phyloP scores from a whole-genome alignment of 2,888 invertebrate species.

The Hydroisotoma schaefferi region DNA sequence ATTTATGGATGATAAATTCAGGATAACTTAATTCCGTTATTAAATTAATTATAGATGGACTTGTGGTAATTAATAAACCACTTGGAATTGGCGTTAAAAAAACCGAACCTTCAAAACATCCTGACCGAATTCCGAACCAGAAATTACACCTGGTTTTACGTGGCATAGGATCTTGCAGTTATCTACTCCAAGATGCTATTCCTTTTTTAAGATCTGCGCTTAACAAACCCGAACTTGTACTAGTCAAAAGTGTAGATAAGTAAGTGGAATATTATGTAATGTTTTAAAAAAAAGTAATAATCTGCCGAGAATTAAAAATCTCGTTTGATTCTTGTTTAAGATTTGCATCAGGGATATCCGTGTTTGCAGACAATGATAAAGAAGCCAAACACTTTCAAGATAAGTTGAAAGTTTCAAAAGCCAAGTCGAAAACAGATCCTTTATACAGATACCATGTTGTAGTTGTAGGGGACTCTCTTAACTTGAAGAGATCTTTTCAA shows the following conservation, averaged over 20 bases:
- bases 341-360: slow-evolving; percentile 36
- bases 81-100: slow-evolving; percentile 37
- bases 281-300: too few species aligned
- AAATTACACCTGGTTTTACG: too few species aligned
- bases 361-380: slow-evolving; percentile 33
- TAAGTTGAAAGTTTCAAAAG: slow-evolving; percentile 15
- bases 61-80: slow-evolving; percentile 41
- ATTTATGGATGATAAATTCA: neutral
- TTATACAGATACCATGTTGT: slow-evolving; percentile 28
- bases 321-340: slow-evolving; percentile 19
- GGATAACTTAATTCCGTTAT: too few species aligned
- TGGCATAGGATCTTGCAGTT: slow-evolving; percentile 16
- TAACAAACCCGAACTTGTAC: slow-evolving; percentile 23
- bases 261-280: slow-evolving; percentile 7
- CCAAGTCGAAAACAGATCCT: slow-evolving; percentile 5
- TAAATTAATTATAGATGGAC: too few species aligned
- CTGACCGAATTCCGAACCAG: too few species aligned
- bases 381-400: slow-evolving; percentile 12
- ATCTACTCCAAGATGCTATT: slow-evolving; percentile 33
- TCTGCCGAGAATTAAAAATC: too few species aligned
- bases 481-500: neutral
- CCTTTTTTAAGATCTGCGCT: slow-evolving; percentile 29
- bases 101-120: too few species aligned
- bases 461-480: slow-evolving; percentile 17
- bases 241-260: slow-evolving; percentile 36